Evolutionary conservation across 2,888 invertebrate species (phyloP).

Genomic region (Andrena praecox): DNA sequence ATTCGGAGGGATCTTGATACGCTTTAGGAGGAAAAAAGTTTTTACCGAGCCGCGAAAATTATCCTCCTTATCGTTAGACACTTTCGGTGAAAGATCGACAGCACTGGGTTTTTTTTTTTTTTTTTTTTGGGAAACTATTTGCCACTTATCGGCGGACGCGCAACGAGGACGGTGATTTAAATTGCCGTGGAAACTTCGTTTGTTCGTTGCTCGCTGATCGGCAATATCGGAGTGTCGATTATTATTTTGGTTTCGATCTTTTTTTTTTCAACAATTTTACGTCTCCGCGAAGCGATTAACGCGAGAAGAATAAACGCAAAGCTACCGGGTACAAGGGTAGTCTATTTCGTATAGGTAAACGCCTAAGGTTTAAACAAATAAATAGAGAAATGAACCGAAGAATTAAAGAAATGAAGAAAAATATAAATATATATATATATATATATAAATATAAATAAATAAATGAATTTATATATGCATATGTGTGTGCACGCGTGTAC

Average conservation of each 20-base stretch:
- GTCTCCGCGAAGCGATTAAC: constrained; percentile 36
- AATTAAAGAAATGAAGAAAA: constrained; percentile 64
- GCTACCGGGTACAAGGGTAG: constrained; percentile 84
- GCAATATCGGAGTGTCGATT: background rate
- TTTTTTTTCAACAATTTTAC: background rate
- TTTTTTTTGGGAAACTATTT: background rate
- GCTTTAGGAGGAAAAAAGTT: background rate
- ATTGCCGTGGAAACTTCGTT: background rate
- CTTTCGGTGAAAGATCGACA: background rate
- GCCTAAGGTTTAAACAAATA: constrained; percentile 73
- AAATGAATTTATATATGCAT: constrained; percentile 63
- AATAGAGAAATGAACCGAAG: constrained; percentile 56
- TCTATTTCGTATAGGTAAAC: constrained; percentile 76
- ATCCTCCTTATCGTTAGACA: background rate
- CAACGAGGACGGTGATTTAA: background rate
- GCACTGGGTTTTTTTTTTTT: background rate
- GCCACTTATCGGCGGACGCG: background rate
- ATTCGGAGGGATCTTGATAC: background rate
- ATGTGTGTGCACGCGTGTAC: constrained; percentile 46
- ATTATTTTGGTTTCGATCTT: constrained; percentile 6
- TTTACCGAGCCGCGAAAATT: background rate
- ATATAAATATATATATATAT: constrained; percentile 67
- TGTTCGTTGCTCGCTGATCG: background rate
- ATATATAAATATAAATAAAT: constrained; percentile 58
- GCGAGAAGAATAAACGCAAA: constrained; percentile 49